These are phyloP conservation scores for Ancistrus triradiatus DNA, from an alignment of 2,113 vertebrate species.

Conservation along the genomic window DNA sequence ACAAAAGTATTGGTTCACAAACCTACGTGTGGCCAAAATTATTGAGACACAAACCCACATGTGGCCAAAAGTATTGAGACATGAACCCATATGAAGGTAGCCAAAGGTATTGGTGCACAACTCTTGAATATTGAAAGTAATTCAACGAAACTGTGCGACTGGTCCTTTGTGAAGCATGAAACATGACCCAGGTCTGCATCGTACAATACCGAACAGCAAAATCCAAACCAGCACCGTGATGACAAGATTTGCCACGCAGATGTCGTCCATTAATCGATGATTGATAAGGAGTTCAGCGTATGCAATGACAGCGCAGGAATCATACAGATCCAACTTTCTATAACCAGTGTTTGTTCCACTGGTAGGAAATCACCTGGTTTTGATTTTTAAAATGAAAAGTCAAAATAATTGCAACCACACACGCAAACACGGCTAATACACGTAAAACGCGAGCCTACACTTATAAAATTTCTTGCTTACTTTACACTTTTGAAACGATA, in stretches of 20 bases:
- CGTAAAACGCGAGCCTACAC: conserved; percentile 1
- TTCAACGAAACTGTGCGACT: too few species aligned
- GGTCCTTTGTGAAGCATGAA: neutral
- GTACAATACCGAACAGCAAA: neutral
- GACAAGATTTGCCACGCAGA: neutral
- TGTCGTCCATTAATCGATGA: neutral
- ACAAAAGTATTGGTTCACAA: too few species aligned
- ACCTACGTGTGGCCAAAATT: too few species aligned
- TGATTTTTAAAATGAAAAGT: too few species aligned
- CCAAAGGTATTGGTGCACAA: too few species aligned
- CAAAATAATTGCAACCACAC: neutral
- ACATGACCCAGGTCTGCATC: neutral
- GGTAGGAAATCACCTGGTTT: neutral
- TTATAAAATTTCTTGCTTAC: too few species aligned
- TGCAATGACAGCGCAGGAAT: conserved; percentile 4
- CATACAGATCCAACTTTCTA: neutral
- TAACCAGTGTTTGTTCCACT: conserved; percentile 2
- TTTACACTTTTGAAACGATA: conserved; percentile 22
- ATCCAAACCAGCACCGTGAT: neutral
- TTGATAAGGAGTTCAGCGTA: neutral
- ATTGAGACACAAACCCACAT: too few species aligned
- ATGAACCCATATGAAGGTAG: too few species aligned
- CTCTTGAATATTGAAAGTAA: too few species aligned
- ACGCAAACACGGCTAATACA: conserved; percentile 11
- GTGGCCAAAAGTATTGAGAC: too few species aligned